Conservation (phyloP, 2,113 vertebrate genomes). For the Prunella fulvescens region DNA sequence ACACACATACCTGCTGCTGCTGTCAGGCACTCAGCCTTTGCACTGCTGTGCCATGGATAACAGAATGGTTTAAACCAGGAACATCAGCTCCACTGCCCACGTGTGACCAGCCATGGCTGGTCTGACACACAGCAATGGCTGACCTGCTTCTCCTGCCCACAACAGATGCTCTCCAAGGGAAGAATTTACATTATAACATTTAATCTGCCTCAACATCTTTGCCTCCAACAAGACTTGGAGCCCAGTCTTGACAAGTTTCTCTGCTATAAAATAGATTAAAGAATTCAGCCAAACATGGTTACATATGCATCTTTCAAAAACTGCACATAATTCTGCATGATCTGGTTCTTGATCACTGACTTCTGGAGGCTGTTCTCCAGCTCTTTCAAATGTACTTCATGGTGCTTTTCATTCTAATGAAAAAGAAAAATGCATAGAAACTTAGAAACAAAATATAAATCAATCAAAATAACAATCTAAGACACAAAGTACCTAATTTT, state of each 20-base stretch:
- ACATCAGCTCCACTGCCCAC: neutral
- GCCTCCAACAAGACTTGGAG: neutral
- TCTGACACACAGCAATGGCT: neutral
- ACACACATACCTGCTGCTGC: neutral
- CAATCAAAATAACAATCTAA: neutral
- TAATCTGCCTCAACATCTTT: neutral
- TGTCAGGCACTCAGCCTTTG: neutral
- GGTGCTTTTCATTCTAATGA: conserved; percentile 77
- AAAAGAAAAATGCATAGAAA: neutral
- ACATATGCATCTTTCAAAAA: conserved; percentile 86
- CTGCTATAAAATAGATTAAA: neutral
- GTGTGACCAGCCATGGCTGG: neutral
- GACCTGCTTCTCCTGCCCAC: neutral
- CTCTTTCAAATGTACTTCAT: conserved; percentile 80
- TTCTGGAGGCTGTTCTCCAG: conserved; percentile 84
- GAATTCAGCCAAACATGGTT: conserved; percentile 79
- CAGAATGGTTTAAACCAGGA: neutral
- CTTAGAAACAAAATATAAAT: neutral
- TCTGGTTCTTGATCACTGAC: conserved; percentile 83
- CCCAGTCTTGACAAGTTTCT: neutral
- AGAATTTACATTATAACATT: neutral
- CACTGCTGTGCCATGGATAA: neutral
- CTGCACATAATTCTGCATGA: conserved; percentile 85
- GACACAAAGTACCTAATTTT: neutral
- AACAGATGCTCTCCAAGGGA: neutral